Evolutionary conservation across 2,797 vertebrate genomes (phyloP).

Genomic region (Silurus aristotelis): DNA sequence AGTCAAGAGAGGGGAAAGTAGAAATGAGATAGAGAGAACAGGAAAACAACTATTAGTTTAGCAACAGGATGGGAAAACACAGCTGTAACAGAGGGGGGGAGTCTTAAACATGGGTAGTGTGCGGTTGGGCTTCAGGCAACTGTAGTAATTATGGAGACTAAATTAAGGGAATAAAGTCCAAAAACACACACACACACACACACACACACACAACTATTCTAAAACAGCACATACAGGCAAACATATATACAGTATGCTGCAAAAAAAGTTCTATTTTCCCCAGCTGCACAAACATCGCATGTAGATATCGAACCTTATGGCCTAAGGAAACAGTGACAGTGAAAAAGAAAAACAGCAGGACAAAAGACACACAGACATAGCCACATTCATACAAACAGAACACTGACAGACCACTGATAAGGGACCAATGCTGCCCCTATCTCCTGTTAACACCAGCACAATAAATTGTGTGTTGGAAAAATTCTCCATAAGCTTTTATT

Average conservation of each 20-base stretch:
- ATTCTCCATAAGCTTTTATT: slow-evolving; percentile 24
- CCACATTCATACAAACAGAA: slow-evolving; percentile 27
- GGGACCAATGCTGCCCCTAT: slow-evolving; percentile 23
- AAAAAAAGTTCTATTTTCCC: slow-evolving; percentile 32
- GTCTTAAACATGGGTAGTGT: slow-evolving; percentile 26
- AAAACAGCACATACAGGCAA: background rate
- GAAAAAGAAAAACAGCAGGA: slow-evolving; percentile 23
- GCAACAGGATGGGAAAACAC: slow-evolving; percentile 19
- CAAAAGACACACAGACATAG: slow-evolving; percentile 29
- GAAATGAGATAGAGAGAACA: background rate
- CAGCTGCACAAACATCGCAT: slow-evolving; percentile 53
- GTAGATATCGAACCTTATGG: slow-evolving; percentile 39
- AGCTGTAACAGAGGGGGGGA: slow-evolving; percentile 10
- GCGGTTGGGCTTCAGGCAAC: slow-evolving; percentile 37
- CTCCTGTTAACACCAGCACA: slow-evolving; percentile 26
- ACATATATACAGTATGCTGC: background rate
- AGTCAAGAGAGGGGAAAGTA: background rate
- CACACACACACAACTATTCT: background rate
- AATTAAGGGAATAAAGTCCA: slow-evolving; percentile 25
- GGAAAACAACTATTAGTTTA: slow-evolving; percentile 30
- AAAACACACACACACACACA: slow-evolving; percentile 20
- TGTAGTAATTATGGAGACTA: slow-evolving; percentile 17
- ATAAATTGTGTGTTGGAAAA: slow-evolving; percentile 17
- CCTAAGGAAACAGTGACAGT: slow-evolving; percentile 40
- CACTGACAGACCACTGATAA: slow-evolving; percentile 52